Evolutionary conservation across 2,113 vertebrate species (phyloP), one percentile per base, ranked within the genome.

Genomic region (Rhombomys opimus): DNA sequence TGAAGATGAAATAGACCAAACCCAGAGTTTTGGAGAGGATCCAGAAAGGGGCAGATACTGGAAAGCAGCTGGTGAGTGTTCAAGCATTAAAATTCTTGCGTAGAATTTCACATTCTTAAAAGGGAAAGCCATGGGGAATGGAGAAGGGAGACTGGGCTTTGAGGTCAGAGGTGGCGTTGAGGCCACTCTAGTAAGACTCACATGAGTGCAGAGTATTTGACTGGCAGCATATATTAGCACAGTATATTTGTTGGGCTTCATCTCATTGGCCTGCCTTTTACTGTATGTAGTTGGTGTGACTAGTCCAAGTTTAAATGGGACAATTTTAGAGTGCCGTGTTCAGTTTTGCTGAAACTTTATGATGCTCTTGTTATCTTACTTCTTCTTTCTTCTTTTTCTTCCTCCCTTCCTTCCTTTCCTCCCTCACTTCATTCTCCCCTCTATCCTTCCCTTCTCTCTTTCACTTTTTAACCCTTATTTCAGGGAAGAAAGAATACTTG

Each of bases 341-440:
- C 54, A 73, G 11, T 27, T 75, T 78, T 77, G 50, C 68, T 35
- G n/a, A 93, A 94, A 70, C 38, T 78, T 78, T n/a, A 95, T 91
- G 82, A 70, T 0, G 22, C 15, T 85, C 20, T 88, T n/a, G 14
- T 20, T 87, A 17, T 88, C 30, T 68, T 95, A 59, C n/a, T 72
- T n/a, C 13, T 35, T 72, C 15, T 35, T 30, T 14, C 17, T 18
- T 72, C 2, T 7, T n/a, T 70, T 35, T 3, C 13, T 70, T 70
- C 10, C 1, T 70, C 32, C 25, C 8, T 72, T 32, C 32, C 12
- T 5, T 68, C 30, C 12, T 32, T 32, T 12, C 13, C 14, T 68
- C 12, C 12, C 27, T 14, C 27, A 2, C 27, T 7, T 6, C 25
- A 13, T 17, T 13, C 32, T 2, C 32, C 17, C 3, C 8, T 20